Percentiles rank a stretch among this genome's conserved stretches.
These are phyloP conservation scores for Hoplostethus atlanticus DNA, from an alignment of 2,797 vertebrate genomes.

Conservation along the genomic window DNA sequence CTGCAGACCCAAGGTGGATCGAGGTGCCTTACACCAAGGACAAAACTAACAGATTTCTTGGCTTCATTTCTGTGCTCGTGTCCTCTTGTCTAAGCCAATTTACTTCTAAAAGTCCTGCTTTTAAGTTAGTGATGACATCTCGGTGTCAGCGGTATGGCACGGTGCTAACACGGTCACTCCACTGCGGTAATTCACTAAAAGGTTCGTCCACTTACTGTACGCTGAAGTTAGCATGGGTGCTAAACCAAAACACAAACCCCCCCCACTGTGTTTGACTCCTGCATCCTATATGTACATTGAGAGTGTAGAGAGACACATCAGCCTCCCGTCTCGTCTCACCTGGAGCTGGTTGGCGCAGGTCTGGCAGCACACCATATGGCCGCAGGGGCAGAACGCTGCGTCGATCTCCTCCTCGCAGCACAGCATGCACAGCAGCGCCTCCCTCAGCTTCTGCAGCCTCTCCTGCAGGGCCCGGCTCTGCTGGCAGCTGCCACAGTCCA, in stretches of 20 bases:
- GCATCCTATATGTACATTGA: too few relatives aligned
- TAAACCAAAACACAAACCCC: too few relatives aligned
- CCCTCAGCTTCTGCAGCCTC: conserved; percentile 91
- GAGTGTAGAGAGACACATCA: too few relatives aligned
- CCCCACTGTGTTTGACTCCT: neutral
- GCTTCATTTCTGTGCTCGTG: neutral
- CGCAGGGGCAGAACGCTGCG: conserved; percentile 96
- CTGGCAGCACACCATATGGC: conserved; percentile 98
- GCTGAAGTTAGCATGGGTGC: too few relatives aligned
- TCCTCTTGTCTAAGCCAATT: neutral
- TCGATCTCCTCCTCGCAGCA: conserved; percentile 98
- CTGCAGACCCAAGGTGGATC: conserved; percentile 18
- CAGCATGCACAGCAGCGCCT: conserved; percentile 96
- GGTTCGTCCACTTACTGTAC: too few relatives aligned
- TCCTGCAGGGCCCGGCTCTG: conserved; percentile 93
- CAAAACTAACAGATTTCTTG: conserved; percentile 7
- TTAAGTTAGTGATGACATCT: neutral
- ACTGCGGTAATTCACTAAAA: too few relatives aligned
- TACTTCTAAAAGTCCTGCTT: neutral
- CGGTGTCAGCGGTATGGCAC: too few relatives aligned
- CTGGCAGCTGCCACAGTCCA: conserved; percentile 90
- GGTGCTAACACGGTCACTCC: too few relatives aligned
- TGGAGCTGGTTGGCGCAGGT: conserved; percentile 92
- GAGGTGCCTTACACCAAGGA: neutral
- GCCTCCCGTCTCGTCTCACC: conserved; percentile 78